Evolutionary conservation across 2,888 invertebrate species (phyloP), one percentile per base, ranked within the genome.

Genomic region (Drosophila tripunctata): DNA sequence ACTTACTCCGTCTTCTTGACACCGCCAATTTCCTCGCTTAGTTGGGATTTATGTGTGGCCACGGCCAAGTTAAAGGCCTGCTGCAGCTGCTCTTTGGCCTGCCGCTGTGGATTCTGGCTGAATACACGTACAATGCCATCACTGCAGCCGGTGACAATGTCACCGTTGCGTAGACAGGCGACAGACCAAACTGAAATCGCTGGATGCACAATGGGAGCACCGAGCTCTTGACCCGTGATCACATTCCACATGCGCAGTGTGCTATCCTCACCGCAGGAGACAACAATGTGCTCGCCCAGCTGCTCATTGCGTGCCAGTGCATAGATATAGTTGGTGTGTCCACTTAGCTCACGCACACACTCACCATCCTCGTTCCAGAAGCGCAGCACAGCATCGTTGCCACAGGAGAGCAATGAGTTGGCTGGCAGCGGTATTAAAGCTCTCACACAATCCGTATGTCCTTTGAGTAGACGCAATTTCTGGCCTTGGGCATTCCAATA

Each of bases 401-500:
- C 95, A 88, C 96, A 97, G 43, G 98, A 98, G 1, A 98, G 91
- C 90, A 99, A 96, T 38, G 95, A 93, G 33, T 94, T 93, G n/a
- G 93, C 90, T 52, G 93, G 94, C 6, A 97, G 92, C 1, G 95
- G 93, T 0, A 94, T 93, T 24, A 99, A 89, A 19, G 94, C 95
- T 88, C 99, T 93, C 0, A 99, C 97, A 92, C 98, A 98, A 89
- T 99, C 99, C 1, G 94, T 95, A 90, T 99, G 99, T 4, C 98
- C 96, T 91, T 92, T 93, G 31, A 96, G 92, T 52, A 94, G 93
- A 56, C 92, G 93, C 54, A 95, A 90, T 77, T 94, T 93, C 64
- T 93, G 93, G 3, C 96, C 97, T 78, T 94, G 92, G 52, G 92
- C 92, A 71, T 92, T 93, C 98, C 98, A 99, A 21, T 97, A 91